Conservation (phyloP, 1,140 invertebrate genomes). For the Achroia grisella region DNA sequence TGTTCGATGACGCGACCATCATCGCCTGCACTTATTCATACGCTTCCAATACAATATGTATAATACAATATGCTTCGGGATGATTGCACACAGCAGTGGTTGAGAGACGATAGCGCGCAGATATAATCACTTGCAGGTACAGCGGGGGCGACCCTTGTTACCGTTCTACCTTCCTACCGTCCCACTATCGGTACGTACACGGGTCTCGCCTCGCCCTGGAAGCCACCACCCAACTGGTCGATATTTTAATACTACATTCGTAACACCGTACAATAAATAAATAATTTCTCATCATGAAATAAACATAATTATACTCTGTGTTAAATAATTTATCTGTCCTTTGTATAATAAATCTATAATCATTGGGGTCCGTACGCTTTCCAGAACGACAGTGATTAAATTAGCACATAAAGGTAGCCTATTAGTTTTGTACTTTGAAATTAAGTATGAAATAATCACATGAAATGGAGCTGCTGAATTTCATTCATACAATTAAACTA, state of each 20-base stretch:
- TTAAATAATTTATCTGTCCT: conserved; percentile 57
- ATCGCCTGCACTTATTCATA: conserved; percentile 36
- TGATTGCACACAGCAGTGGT: conserved; percentile 58
- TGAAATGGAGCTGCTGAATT: conserved; percentile 52
- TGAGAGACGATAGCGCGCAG: conserved; percentile 42
- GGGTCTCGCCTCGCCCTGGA: conserved; percentile 28
- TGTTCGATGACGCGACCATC: conserved; percentile 50
- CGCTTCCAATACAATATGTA: conserved; percentile 53
- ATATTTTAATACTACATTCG: conserved; percentile 44
- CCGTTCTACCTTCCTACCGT: conserved; percentile 1
- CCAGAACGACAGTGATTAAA: conserved; percentile 45
- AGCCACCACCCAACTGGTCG: conserved; percentile 27
- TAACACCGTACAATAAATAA: conserved; percentile 50
- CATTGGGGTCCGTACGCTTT: conserved; percentile 32
- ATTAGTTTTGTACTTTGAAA: conserved; percentile 69
- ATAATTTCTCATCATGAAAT: conserved; percentile 50
- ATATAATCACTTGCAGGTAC: conserved; percentile 35
- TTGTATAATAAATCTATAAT: conserved; percentile 47
- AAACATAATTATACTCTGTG: conserved; percentile 44
- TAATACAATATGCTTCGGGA: conserved; percentile 59
- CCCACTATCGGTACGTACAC: conserved; percentile 6
- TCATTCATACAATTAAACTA: conserved; percentile 51
- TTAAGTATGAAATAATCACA: conserved; percentile 46
- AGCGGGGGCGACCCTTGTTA: conserved; percentile 26
- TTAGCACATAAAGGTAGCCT: conserved; percentile 48